These are phyloP conservation scores for human (Homo sapiens) DNA, from an alignment of 2,113 vertebrate species.

Conservation along the genomic window DNA sequence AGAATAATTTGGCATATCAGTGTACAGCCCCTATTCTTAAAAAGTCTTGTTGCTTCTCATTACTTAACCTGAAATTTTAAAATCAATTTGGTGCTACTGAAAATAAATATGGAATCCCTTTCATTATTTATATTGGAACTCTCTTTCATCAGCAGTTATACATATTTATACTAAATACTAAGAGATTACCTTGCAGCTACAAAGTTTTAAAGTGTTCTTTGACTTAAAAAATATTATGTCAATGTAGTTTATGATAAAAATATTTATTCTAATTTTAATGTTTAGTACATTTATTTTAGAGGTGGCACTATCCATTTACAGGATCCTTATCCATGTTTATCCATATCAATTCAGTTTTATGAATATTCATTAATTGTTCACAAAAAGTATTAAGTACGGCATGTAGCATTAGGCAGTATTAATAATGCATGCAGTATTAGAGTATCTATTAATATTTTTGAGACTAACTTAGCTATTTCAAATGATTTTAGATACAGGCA, in stretches of 20 bases:
- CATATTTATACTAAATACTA: neutral
- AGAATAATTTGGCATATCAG: neutral
- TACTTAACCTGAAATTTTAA: neutral
- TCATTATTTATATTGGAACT: neutral
- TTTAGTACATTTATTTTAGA: neutral
- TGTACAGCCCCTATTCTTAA: neutral
- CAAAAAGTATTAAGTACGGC: constrained; percentile 11
- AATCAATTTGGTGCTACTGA: neutral
- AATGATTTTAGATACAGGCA: constrained; percentile 64
- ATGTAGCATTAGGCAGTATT: constrained; percentile 41
- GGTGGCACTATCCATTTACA: neutral
- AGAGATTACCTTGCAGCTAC: neutral
- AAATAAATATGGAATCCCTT: neutral
- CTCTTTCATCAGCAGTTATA: neutral
- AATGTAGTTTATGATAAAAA: neutral
- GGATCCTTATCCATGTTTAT: neutral
- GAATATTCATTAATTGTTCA: constrained; percentile 58
- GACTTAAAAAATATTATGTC: neutral
- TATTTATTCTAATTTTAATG: neutral
- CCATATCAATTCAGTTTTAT: constrained; percentile 26
- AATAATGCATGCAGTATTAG: constrained; percentile 55
- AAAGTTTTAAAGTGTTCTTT: neutral
- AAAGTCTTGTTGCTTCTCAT: neutral
- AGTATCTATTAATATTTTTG: constrained; percentile 73
- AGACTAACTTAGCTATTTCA: constrained; percentile 58